Evolutionary conservation across 2,113 vertebrate genomes (phyloP), one percentile per base, ranked within the genome.

Genomic region (Caranx melampygus): DNA sequence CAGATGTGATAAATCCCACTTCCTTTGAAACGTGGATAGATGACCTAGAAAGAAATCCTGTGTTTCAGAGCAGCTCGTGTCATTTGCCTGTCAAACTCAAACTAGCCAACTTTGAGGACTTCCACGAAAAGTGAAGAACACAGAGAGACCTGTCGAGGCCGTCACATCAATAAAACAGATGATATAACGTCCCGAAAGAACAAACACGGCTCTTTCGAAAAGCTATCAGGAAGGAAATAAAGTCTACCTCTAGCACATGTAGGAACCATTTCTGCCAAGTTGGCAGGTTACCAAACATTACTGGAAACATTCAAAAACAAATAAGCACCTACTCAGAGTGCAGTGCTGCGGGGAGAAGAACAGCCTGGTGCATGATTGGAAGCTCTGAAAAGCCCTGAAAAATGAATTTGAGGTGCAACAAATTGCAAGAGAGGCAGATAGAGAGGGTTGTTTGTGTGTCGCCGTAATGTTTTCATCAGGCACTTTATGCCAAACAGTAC

Each of bases 251-350:
- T 16, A 67, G 80, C 40, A 11, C 77, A 83, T 87, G 84, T 69
- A 67, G 44, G 54, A 80, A 54, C 20, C 12, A 62, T 79, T 79
- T 83, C 71, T 89, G 82, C 75, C 42, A 79, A 86, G 78, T 73
- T 89, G 90, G 88, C 82, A 79, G 37, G 20, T 79, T 40, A 79
- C 77, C 82, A 88, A 83, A 64, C 69, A 85, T 92, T 84, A 83
- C 91, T 87, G 83, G 81, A 87, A 89, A 92, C 77, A 68, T 83
- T 86, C 35, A 84, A 79, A 84, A 79, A 80, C 83, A 87, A 88
- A 89, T 75, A 85, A 74, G 76, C 75, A 79, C 71, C 80, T 79
- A 72, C 72, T 83, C 82, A 54, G 72, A 75, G 61, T 42, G 74
- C 35, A 9, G 47, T 9, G 57, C 47, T 54, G 81, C 7, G 9